phyloP scores from a whole-genome alignment of 64 coral and sea anemone species.

The Anthopleura sola region DNA sequence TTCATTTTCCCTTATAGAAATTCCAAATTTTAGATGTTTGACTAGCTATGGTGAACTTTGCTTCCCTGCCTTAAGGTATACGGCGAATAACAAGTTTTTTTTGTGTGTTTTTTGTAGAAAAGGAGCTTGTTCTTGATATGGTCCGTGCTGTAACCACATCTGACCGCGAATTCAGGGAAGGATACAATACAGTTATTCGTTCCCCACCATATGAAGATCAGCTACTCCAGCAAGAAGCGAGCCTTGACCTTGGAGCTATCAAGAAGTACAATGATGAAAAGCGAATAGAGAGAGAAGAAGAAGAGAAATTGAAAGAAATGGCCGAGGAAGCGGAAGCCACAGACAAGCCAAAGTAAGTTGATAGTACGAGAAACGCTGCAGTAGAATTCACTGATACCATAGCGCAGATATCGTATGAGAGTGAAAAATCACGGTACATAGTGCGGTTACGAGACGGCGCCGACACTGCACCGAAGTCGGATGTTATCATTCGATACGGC shows the following conservation, averaged over 20 bases:
- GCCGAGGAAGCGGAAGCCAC: slow-evolving; percentile 56
- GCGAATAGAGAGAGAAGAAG: slow-evolving; percentile 67
- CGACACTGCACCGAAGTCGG: too few relatives aligned
- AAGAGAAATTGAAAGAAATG: slow-evolving; percentile 30
- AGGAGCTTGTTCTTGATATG: slow-evolving; percentile 97
- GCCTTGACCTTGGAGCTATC: slow-evolving; percentile 82
- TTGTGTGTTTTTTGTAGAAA: slow-evolving; percentile 41
- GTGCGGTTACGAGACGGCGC: too few relatives aligned
- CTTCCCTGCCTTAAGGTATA: too few relatives aligned
- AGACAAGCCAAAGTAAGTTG: slow-evolving; percentile 72
- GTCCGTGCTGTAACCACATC: slow-evolving; percentile 86
- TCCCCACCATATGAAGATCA: slow-evolving; percentile 90
- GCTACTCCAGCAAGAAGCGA: slow-evolving; percentile 88
- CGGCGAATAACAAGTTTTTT: neutral
- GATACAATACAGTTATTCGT: slow-evolving; percentile 64
- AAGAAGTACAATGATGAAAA: slow-evolving; percentile 86
- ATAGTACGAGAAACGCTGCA: neutral
- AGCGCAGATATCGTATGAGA: neutral
- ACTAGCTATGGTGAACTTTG: too few relatives aligned
- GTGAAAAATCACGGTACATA: too few relatives aligned
- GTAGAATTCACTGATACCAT: too few relatives aligned
- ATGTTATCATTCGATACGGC: too few relatives aligned
- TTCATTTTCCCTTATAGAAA: too few relatives aligned
- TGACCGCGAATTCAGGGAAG: slow-evolving; percentile 89
- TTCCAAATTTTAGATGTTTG: too few relatives aligned